A percentile compares a stretch with the other conserved stretches of the same genome.
Conservation (phyloP, 2,797 vertebrate genomes). For the Ambastaia sidthimunki region DNA sequence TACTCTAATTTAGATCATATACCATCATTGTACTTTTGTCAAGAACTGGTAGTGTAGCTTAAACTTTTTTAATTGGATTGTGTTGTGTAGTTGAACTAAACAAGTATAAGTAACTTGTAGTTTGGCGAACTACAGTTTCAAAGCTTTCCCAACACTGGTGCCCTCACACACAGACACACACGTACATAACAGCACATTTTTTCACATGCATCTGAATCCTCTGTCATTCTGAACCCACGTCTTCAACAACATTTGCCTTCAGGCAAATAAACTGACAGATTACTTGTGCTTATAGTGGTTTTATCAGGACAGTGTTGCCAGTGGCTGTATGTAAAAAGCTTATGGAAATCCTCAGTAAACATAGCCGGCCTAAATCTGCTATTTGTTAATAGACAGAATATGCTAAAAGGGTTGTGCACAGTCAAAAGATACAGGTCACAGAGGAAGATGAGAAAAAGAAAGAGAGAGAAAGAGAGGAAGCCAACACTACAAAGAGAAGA, state of each 20-base stretch:
- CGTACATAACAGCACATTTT: not conserved
- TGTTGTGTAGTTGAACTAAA: too few species aligned
- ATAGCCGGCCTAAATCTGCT: constrained; percentile 35
- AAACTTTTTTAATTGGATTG: not conserved
- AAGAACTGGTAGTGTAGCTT: not conserved
- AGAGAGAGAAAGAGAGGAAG: not conserved
- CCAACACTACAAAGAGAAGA: not conserved
- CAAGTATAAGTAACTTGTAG: too few species aligned
- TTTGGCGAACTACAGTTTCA: not conserved
- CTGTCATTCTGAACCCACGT: not conserved
- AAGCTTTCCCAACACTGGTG: not conserved
- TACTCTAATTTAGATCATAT: not conserved
- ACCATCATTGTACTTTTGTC: too few species aligned
- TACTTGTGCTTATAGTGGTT: not conserved
- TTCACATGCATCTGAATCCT: not conserved
- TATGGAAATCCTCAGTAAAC: constrained; percentile 35
- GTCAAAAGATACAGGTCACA: not conserved
- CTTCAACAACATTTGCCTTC: constrained; percentile 6
- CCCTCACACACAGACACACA: not conserved
- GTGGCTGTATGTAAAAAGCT: constrained; percentile 24
- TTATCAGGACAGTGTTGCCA: constrained; percentile 6
- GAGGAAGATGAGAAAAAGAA: not conserved
- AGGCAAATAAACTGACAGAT: constrained; percentile 16
- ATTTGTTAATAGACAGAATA: constrained; percentile 28
- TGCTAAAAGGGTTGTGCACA: not conserved